Percentiles rank a stretch among this genome's conserved stretches.
Evolutionary conservation across 64 coral and sea anemone genomes (phyloP).

Genomic region (Pocillopora verrucosa): DNA sequence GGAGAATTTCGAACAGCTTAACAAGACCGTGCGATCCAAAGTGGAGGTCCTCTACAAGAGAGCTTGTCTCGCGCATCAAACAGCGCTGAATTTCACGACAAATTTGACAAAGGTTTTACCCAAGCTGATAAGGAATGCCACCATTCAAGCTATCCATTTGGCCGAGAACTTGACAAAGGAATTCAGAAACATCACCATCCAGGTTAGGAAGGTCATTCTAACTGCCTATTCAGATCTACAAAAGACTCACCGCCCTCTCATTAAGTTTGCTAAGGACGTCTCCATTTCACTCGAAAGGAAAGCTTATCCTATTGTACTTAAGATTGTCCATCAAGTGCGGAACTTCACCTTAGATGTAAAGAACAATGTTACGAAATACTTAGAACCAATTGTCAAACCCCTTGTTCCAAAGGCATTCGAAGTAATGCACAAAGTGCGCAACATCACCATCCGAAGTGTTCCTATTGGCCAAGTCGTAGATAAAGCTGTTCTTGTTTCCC

Average conservation of each 20-base stretch:
- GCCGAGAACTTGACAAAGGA: slow-evolving; percentile 65
- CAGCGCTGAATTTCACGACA: slow-evolving; percentile 25
- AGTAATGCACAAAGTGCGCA: slow-evolving; percentile 63
- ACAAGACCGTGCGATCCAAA: slow-evolving; percentile 27
- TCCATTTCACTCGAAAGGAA: slow-evolving; percentile 61
- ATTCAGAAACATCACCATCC: slow-evolving; percentile 42
- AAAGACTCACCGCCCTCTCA: slow-evolving; percentile 51
- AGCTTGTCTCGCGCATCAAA: neutral
- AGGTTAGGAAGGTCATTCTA: slow-evolving; percentile 37
- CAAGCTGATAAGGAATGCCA: slow-evolving; percentile 48
- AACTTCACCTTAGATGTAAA: slow-evolving; percentile 43
- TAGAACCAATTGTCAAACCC: slow-evolving; percentile 61
- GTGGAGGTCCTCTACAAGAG: neutral
- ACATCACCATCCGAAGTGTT: slow-evolving; percentile 60
- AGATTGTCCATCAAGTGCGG: slow-evolving; percentile 12
- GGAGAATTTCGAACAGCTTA: slow-evolving; percentile 46
- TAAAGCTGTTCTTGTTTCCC: slow-evolving; percentile 43
- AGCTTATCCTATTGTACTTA: slow-evolving; percentile 39
- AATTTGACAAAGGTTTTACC: slow-evolving; percentile 60
- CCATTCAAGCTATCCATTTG: slow-evolving; percentile 68
- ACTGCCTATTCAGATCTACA: slow-evolving; percentile 33
- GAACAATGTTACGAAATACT: slow-evolving; percentile 38
- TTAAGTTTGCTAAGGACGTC: slow-evolving; percentile 47
- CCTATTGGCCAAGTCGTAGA: slow-evolving; percentile 63
- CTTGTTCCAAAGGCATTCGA: slow-evolving; percentile 48